These are phyloP conservation scores for Calonectris borealis DNA, from an alignment of 2,113 vertebrate genomes.

Conservation along the genomic window DNA sequence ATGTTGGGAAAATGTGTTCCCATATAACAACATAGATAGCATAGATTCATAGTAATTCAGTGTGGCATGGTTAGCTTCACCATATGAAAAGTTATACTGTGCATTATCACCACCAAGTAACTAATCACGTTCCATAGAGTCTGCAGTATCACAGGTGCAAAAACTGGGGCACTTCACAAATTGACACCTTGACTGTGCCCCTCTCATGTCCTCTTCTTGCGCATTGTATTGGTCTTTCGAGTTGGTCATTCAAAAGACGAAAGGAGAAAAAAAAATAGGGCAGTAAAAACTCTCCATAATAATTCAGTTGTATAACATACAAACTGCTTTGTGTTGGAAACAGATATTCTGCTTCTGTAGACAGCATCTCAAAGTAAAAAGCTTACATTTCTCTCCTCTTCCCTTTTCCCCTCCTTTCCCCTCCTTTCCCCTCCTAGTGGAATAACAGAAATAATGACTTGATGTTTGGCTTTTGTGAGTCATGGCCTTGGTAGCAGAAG, in stretches of 20 bases:
- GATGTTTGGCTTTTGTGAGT: conserved; percentile 6
- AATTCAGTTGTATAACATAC: neutral
- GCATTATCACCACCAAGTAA: accelerated
- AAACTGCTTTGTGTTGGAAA: neutral
- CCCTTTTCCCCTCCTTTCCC: neutral
- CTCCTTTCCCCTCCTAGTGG: neutral
- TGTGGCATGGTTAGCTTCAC: neutral
- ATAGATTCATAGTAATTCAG: neutral
- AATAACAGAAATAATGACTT: conserved; percentile 23
- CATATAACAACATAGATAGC: neutral
- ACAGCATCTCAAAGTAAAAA: neutral
- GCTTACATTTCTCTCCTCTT: neutral
- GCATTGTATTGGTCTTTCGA: neutral
- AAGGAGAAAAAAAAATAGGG: accelerated
- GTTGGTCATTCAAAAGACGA: neutral
- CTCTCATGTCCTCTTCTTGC: accelerated
- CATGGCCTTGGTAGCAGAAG: neutral
- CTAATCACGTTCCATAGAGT: neutral
- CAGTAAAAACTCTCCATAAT: neutral
- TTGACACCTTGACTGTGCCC: neutral
- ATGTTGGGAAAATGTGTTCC: neutral
- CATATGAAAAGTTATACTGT: neutral
- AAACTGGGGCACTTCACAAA: neutral
- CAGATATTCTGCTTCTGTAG: neutral
- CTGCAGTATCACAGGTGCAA: neutral